Evolutionary conservation across 2,797 vertebrate species (phyloP).

Genomic region (Diglossa cyanea): DNA sequence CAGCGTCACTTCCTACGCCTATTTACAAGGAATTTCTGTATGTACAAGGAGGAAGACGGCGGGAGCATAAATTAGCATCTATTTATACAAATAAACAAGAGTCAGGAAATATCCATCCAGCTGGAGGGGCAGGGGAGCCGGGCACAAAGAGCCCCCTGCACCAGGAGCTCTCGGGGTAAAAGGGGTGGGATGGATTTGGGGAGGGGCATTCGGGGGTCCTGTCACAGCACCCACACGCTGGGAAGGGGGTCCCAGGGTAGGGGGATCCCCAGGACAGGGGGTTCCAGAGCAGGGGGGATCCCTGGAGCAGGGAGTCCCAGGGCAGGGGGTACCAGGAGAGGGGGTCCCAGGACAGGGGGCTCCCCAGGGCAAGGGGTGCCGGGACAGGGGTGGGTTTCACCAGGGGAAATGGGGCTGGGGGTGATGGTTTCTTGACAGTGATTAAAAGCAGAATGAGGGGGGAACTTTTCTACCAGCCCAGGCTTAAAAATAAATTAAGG

Average conservation of each 20-base stretch:
- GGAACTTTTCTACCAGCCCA: neutral
- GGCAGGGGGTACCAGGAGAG: no score
- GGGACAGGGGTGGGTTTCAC: no score
- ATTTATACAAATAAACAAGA: conserved; percentile 64
- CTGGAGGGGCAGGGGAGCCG: neutral
- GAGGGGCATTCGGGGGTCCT: neutral
- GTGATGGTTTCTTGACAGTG: neutral
- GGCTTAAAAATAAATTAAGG: neutral
- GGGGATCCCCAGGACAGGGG: no score
- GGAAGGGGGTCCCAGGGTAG: neutral
- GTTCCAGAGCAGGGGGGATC: no score
- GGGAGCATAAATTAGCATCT: conserved; percentile 51
- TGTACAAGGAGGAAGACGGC: conserved; percentile 65
- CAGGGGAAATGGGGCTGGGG: neutral
- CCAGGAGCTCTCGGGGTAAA: neutral
- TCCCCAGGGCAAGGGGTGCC: no score
- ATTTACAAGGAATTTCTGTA: conserved; percentile 55
- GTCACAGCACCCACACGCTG: neutral
- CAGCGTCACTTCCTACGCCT: conserved; percentile 46
- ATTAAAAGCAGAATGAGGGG: neutral
- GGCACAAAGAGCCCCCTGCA: neutral
- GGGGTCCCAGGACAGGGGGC: no score
- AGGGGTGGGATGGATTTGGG: no score
- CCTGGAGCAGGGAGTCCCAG: no score
- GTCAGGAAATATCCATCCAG: conserved; percentile 2